phyloP scores from a whole-genome alignment of 2,797 vertebrate species.

The Brachyalestes nurse region DNA sequence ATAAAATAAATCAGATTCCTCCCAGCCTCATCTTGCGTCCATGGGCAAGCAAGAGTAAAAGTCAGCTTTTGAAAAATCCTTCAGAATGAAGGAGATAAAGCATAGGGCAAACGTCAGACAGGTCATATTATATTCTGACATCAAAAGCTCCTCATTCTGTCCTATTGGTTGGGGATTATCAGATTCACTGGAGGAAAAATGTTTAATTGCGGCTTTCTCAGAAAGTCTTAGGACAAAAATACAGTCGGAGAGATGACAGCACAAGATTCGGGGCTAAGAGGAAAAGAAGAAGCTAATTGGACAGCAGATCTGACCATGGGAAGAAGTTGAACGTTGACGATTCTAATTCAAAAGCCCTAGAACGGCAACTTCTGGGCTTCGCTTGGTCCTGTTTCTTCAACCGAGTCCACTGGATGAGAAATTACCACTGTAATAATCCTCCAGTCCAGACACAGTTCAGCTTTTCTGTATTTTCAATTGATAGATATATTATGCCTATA shows the following conservation, averaged over 20 bases:
- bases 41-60: neutral
- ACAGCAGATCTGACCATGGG: neutral
- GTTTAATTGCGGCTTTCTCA: constrained; percentile 17
- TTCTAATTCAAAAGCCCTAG: neutral
- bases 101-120: neutral
- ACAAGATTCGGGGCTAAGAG: neutral
- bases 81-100: neutral
- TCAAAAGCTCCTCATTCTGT: constrained; percentile 12
- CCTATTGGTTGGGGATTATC: constrained; percentile 12
- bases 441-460: constrained; percentile 56
- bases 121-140: constrained; percentile 5
- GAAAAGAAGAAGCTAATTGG: constrained; percentile 21
- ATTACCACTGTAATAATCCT: constrained; percentile 33
- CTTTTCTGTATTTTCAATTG: constrained; percentile 28
- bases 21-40: neutral
- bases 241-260: neutral
- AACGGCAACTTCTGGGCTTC: neutral
- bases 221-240: constrained; percentile 11
- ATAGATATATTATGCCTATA: neutral
- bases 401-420: neutral
- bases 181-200: constrained; percentile 28
- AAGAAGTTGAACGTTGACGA: neutral
- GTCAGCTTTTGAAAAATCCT: neutral
- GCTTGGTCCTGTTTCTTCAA: neutral
- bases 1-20: neutral